phyloP scores from a whole-genome alignment of 2,113 vertebrate species.

The Alosa alosa region DNA sequence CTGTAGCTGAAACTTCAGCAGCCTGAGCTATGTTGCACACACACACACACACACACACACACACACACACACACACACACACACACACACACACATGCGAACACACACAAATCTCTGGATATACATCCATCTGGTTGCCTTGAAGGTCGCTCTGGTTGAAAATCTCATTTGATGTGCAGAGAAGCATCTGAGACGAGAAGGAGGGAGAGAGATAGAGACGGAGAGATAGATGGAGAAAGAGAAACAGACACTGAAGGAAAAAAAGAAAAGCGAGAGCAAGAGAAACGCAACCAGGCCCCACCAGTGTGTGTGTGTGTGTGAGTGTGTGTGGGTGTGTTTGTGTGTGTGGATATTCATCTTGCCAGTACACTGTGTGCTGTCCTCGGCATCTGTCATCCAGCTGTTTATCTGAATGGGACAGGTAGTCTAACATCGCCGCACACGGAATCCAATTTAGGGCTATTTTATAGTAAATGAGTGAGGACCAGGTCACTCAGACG shows the following conservation, averaged over 20 bases:
- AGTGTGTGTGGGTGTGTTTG: neutral
- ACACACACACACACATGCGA: neutral
- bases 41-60: conserved; percentile 4
- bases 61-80: conserved; percentile 9
- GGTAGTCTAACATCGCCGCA: neutral
- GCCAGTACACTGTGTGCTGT: neutral
- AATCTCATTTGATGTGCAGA: conserved; percentile 23
- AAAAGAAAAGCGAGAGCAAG: neutral
- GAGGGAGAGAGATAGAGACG: neutral
- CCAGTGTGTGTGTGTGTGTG: neutral
- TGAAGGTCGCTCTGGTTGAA: conserved; percentile 30
- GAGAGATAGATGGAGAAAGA: neutral
- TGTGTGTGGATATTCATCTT: neutral
- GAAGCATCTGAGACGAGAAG: neutral
- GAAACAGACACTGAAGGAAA: neutral
- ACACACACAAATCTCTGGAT: neutral
- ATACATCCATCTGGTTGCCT: conserved; percentile 8
- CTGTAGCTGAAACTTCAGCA: conserved; percentile 1
- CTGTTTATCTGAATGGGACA: neutral
- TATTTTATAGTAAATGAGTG: neutral
- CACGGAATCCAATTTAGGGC: neutral
- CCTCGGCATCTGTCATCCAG: neutral
- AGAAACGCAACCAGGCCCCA: neutral
- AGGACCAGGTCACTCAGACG: neutral
- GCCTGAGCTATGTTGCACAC: neutral